A percentile compares a stretch with the other conserved stretches of the same genome.
These are phyloP conservation scores for Schizaphis graminum DNA, from an alignment of 2,888 invertebrate genomes.

Conservation along the genomic window DNA sequence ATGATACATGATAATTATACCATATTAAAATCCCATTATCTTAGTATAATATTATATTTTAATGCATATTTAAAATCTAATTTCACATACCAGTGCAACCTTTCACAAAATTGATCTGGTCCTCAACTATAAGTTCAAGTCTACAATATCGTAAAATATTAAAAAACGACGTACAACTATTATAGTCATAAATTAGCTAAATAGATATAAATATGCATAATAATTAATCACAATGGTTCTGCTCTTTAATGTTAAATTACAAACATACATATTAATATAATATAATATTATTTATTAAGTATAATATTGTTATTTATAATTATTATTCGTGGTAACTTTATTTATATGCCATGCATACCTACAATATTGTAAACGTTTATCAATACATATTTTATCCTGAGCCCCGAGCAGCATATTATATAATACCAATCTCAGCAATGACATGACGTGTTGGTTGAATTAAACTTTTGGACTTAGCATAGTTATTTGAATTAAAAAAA, in stretches of 20 bases:
- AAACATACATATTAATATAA: background rate
- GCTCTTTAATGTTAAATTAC: background rate
- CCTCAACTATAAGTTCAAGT: background rate
- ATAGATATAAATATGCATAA: conserved; percentile 3
- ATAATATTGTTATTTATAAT: conserved; percentile 32
- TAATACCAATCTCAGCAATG: background rate
- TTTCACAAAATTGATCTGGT: conserved; percentile 34
- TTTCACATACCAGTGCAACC: conserved; percentile 21
- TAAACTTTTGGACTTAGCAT: background rate
- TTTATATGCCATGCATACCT: background rate
- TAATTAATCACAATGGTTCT: conserved; percentile 26
- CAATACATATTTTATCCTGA: background rate
- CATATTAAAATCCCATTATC: conserved; percentile 37
- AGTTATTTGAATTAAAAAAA: background rate
- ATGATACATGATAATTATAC: conserved; percentile 19
- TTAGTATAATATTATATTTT: conserved; percentile 24
- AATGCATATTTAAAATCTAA: conserved; percentile 32
- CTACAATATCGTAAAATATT: background rate
- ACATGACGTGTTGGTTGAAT: background rate
- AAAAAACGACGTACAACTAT: background rate
- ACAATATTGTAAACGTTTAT: too few relatives aligned
- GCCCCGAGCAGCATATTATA: background rate
- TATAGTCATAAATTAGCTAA: conserved; percentile 30
- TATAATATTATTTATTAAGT: conserved; percentile 24
- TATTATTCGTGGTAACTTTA: background rate